phyloP scores from a whole-genome alignment of 2,888 invertebrate species.

The Tyria jacobaeae region DNA sequence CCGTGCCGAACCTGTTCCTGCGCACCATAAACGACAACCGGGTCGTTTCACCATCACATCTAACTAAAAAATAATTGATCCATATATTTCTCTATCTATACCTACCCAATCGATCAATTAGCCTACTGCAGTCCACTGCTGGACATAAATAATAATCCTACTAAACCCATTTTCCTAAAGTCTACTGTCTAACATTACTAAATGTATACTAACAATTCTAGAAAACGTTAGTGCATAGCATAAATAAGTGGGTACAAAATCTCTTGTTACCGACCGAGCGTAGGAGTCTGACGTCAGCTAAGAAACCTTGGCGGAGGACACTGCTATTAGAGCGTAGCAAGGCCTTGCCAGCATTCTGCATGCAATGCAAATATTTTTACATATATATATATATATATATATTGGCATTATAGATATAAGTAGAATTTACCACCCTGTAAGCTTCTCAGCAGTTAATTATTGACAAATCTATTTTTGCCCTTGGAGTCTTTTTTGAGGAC shows the following conservation, averaged over 20 bases:
- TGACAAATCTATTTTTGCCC: not conserved
- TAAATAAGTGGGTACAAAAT: slow-evolving; percentile 64
- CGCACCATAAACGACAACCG: slow-evolving; percentile 70
- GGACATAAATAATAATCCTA: too few species aligned
- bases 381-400: too few species aligned
- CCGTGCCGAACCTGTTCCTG: slow-evolving; percentile 79
- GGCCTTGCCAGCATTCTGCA: slow-evolving; percentile 76
- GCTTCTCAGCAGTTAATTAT: not conserved
- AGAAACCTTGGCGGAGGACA: slow-evolving; percentile 81
- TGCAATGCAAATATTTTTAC: slow-evolving; percentile 63
- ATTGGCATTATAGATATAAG: slow-evolving; percentile 32
- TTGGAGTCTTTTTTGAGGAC: not conserved
- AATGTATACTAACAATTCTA: not conserved
- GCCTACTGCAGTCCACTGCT: too few species aligned
- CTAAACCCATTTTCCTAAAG: not conserved
- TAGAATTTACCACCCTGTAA: not conserved
- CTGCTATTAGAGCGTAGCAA: slow-evolving; percentile 79
- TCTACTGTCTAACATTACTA: not conserved
- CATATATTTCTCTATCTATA: too few species aligned
- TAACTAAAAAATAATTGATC: slow-evolving; percentile 52
- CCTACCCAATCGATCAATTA: too few species aligned
- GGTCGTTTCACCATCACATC: slow-evolving; percentile 57
- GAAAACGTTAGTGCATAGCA: slow-evolving; percentile 36
- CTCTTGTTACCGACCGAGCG: slow-evolving; percentile 74
- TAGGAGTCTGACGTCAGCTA: slow-evolving; percentile 76